A percentile compares a stretch with the other conserved stretches of the same genome.
Evolutionary conservation across 2,797 vertebrate species (phyloP).

Genomic region (Perodicticus potto): DNA sequence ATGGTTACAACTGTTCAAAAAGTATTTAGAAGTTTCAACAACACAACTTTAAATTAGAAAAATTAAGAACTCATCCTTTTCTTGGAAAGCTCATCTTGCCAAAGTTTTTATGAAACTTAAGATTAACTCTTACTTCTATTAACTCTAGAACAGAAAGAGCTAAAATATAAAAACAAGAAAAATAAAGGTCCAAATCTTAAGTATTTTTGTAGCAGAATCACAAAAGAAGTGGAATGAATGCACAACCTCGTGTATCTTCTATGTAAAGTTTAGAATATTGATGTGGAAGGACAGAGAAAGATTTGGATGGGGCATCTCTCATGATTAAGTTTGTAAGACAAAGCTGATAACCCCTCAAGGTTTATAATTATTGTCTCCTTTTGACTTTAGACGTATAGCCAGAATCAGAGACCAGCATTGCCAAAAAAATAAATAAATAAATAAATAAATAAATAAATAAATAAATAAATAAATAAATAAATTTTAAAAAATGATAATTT

Average conservation of each 20-base stretch:
- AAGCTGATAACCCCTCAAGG: background rate
- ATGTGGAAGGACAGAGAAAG: background rate
- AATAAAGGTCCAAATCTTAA: background rate
- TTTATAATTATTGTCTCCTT: background rate
- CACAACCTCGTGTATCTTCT: background rate
- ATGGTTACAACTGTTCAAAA: background rate
- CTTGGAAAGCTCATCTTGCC: background rate
- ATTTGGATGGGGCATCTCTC: background rate
- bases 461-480: background rate
- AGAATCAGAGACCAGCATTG: background rate
- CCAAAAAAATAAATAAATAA: background rate
- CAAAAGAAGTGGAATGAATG: background rate
- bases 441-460: background rate
- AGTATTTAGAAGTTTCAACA: background rate
- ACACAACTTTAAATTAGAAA: background rate
- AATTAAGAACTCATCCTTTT: background rate
- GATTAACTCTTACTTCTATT: background rate
- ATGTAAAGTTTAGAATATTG: background rate
- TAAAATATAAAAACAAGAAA: background rate
- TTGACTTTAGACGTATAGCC: background rate
- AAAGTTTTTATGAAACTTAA: slow-evolving; percentile 17
- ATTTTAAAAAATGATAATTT: background rate
- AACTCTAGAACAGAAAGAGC: background rate
- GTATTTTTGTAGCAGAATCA: background rate
- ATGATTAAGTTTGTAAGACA: background rate